Base-by-base conservation (phyloP, 2,113 vertebrate genomes). In the Oriolus oriolus region DNA sequence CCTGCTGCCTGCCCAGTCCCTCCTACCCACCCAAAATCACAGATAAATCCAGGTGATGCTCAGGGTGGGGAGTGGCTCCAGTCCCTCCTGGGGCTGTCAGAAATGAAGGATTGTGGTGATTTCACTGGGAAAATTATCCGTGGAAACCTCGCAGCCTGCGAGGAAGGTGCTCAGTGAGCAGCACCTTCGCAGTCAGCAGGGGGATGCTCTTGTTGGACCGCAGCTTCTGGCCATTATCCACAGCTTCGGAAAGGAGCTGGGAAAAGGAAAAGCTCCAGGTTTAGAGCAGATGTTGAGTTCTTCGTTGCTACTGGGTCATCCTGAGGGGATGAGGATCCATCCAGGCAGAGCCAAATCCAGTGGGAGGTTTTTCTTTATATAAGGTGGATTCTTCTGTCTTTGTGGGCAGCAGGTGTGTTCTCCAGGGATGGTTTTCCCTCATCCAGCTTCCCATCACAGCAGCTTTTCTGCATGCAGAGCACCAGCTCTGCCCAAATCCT, bases 91-190 rank as follows among this genome's bases (percentile, higher is more conserved):
- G 42, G 39, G 4, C 10, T 13, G 3, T 56, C 35, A 11, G 60
- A 33, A 61, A 33, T 3, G 21, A 35, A 50, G 27, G 50, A 11
- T 41, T n/a, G 33, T 1, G 6, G 33, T 18, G 64, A n/a, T 78
- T 63, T 30, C 16, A 10, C 23, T 30, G 39, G 68, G 57, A 44
- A 28, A 31, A 52, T 18, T 6, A 31, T 23, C 65, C 30, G 2
- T 31, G 60, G 76, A 28, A 64, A 16, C 15, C 41, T 60, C 0
- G 0, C 7, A 16, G 50, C 44, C 12, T 11, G 19, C 0, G 2
- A 27, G 66, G 73, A 52, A 16, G 13, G 37, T 9, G 60, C 61
- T 65, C 2, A 4, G 30, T 18, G 24, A 35, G 39, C 30, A 28
- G 45, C 30, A 21, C 33, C 60, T 9, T 26, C n/a, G 45, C 69